Evolutionary conservation across 1,140 invertebrate species (phyloP), one percentile per base, ranked within the genome.

Genomic region (Ladona fulva): DNA sequence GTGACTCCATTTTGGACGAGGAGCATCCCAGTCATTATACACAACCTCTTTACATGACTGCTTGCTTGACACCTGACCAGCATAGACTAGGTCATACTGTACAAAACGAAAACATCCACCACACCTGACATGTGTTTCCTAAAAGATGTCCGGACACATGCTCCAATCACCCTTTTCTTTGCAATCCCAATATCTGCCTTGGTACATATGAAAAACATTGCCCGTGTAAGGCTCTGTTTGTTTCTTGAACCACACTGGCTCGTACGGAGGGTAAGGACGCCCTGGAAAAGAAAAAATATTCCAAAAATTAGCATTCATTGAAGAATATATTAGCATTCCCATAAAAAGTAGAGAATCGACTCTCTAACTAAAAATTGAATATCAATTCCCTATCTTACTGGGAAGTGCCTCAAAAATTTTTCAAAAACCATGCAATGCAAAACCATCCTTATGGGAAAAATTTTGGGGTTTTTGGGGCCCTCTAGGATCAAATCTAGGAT

Each of bases 81-180:
- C n/a, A 22, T 16, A 66, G 52, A 66, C 52, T 22, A 6, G 52
- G 12, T 66, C 12, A 19, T 66, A 66, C 52, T 66, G 52, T 66
- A 66, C 52, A 66, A 66, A 66, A 66, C 52, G 14, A 66, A 66
- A 66, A 37, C 1, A 12, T 66, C n/a, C 3, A 3, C 52, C n/a
- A 66, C 52, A 66, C 52, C 52, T 78, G n/a, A 12, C 24, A 24
- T 66, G 22, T 77, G 77, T 25, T 29, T 37, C 42, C 80, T 83
- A 95, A 88, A 93, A 99, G 85, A 99, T 99, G 84, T 97, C 91
- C 24, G 97, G 97, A 89, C 97, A 99, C 82, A 84, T 87, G 29
- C 88, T 85, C 97, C 97, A 99, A 85, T 99, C 93, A 83, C 93
- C 90, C 79, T 89, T 91, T 79, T 90, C 89, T 87, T 99, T 99